Conservation (phyloP, 2,113 vertebrate species). For the Cyprinus carpio region DNA sequence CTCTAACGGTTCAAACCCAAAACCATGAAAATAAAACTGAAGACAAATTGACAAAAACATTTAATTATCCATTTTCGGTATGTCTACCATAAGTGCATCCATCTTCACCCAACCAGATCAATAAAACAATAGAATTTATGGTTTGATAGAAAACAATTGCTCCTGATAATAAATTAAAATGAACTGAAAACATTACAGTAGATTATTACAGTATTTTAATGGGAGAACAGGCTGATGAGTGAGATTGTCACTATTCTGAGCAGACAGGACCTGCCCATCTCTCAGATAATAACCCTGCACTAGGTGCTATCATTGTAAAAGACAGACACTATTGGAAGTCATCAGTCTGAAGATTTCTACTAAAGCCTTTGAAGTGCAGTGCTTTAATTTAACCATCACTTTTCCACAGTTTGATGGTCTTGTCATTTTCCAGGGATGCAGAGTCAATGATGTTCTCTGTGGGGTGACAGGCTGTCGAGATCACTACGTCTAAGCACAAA, state of each 20-base stretch:
- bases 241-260: constrained; percentile 25
- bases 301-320: background rate
- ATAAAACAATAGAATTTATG: background rate
- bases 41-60: background rate
- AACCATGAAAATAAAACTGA: too few relatives aligned
- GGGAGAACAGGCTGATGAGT: background rate
- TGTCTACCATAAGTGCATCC: background rate
- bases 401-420: constrained; percentile 99
- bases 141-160: background rate
- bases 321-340: background rate
- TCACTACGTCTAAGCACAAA: constrained; percentile 86
- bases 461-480: constrained; percentile 97
- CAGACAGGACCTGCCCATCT: constrained; percentile 30
- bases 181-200: background rate
- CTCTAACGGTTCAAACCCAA: too few relatives aligned
- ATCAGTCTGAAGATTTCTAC: background rate
- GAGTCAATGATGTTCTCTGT: constrained; percentile 99
- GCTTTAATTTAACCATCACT: constrained; percentile 88
- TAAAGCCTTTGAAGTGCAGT: background rate
- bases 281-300: background rate
- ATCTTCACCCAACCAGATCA: background rate
- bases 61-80: background rate
- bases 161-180: background rate
- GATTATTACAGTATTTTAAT: background rate
- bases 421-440: constrained; percentile 97